Conservation (phyloP, 1,140 invertebrate species). For the Neodiprion lecontei region DNA sequence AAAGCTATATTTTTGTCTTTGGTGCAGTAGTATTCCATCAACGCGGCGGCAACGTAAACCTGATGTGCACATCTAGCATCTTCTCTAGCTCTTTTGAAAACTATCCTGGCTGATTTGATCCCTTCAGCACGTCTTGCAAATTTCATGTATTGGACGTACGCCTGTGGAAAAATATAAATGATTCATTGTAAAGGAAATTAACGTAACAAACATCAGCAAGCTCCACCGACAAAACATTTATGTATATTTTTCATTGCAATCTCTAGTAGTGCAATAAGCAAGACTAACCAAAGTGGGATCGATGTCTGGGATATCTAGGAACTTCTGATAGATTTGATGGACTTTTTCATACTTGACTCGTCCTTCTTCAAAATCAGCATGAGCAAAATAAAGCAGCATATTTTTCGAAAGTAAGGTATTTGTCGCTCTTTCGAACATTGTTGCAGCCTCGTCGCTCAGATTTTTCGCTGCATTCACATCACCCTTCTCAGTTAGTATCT, state of each 20-base stretch:
- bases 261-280: constrained; percentile 14
- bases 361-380: constrained; percentile 98
- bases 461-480: constrained; percentile 90
- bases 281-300: constrained; percentile 90
- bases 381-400: constrained; percentile 95
- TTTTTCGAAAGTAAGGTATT: constrained; percentile 88
- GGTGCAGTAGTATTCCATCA: constrained; percentile 99
- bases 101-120: constrained; percentile 91
- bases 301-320: constrained; percentile 86
- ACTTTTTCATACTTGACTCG: constrained; percentile 97
- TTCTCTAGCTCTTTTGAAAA: constrained; percentile 96
- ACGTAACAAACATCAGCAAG: constrained; percentile 7
- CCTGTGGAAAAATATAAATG: constrained; percentile 62
- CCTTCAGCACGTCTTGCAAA: constrained; percentile 96
- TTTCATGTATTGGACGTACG: constrained; percentile 99
- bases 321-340: constrained; percentile 94
- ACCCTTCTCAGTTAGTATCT: constrained; percentile 92
- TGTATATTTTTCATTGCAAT: constrained; percentile 13
- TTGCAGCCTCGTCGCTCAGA: constrained; percentile 93
- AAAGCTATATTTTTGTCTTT: constrained; percentile 99
- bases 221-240: background rate
- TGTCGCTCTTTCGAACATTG: constrained; percentile 92
- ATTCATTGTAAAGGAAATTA: constrained; percentile 8
- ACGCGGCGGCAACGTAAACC: constrained; percentile 93
- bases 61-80: constrained; percentile 87